Percentiles rank a stretch among this genome's conserved stretches.
These are phyloP conservation scores for Autographa pulchrina DNA, from an alignment of 2,888 invertebrate species.

Conservation along the genomic window DNA sequence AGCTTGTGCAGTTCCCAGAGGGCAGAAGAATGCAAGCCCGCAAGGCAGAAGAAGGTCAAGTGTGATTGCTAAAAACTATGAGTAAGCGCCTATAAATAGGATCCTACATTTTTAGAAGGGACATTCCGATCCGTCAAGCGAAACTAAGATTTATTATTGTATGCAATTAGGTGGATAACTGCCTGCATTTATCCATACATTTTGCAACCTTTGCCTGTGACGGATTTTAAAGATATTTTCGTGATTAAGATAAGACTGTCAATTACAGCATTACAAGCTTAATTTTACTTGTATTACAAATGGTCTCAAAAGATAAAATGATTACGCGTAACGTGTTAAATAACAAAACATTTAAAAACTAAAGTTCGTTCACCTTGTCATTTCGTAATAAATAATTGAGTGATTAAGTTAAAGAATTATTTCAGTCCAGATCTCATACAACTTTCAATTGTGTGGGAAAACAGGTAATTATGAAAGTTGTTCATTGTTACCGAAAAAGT, in stretches of 20 bases:
- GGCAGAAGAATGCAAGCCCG: too few species aligned
- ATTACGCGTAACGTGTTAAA: background rate
- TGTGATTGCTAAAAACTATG: conserved; percentile 1
- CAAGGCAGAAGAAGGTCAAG: conserved; percentile 4
- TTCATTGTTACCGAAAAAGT: conserved; percentile 28
- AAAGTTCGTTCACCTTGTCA: conserved; percentile 14
- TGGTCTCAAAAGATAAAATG: background rate
- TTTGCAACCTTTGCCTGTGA: background rate
- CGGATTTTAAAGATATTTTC: background rate
- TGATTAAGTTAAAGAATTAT: conserved; percentile 10
- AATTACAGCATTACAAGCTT: background rate
- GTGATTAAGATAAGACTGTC: background rate
- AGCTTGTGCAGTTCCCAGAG: background rate
- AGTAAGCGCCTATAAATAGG: background rate
- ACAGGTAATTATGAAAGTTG: conserved; percentile 20
- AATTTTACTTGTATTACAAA: background rate
- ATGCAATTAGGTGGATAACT: conserved; percentile 16
- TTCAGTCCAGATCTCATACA: conserved; percentile 16
- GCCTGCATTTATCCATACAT: background rate
- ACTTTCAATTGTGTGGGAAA: conserved; percentile 36
- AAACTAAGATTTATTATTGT: conserved; percentile 28
- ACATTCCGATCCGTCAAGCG: conserved; percentile 9
- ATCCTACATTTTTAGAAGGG: conserved; percentile 39
- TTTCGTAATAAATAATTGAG: conserved; percentile 1
- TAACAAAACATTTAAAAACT: conserved; percentile 9